Base-by-base conservation (phyloP, 2,797 vertebrate species). In the Sciurus vulgaris region DNA sequence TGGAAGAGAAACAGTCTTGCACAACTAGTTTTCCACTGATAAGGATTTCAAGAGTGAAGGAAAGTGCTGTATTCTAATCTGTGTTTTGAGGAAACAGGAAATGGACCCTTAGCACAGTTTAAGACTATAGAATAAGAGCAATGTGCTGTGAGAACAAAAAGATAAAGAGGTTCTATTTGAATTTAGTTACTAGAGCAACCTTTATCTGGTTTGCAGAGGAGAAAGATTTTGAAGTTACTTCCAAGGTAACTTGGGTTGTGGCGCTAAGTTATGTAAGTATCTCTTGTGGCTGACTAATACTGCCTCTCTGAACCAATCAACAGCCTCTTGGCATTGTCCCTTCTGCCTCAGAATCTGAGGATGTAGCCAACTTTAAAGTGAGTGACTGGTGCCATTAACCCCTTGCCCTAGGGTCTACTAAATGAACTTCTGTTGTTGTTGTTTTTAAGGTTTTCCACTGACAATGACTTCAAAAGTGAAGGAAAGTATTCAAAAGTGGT, bases 391-490 rank as follows among this genome's bases (percentile, higher is more conserved):
- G 78, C 54, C 22, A n/a, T 54, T 85, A 89, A 54, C 2, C 5
- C 1, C 56, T 5, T 47, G 4, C 28, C 26, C n/a, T 81, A 76
- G 24, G 11, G 51, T 81, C 77, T 92, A 87, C 84, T 95, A 78
- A 96, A 28, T 35, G 54, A 76, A 47, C 30, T 79, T 93, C 81
- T 83, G 74, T 65, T 65, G 8, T 63, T 28, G 22, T 69, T 35
- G 65, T 74, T 72, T 30, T 97, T 93, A 95, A 98, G 98, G 94
- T 98, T 98, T 97, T 97, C 98, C 61, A 98, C 93, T 0, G 51
- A 97, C 65, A 92, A 96, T 13, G 97, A 98, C 96, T 98, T 98
- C 89, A 97, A 95, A 73, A 89, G 67, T 11, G 96, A 98, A 96
- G 97, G 97, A 11, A 94, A 73, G 15, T 98, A 97, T 96, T 98